Conservation (phyloP, 2,888 invertebrate species). For the Erannis defoliaria region DNA sequence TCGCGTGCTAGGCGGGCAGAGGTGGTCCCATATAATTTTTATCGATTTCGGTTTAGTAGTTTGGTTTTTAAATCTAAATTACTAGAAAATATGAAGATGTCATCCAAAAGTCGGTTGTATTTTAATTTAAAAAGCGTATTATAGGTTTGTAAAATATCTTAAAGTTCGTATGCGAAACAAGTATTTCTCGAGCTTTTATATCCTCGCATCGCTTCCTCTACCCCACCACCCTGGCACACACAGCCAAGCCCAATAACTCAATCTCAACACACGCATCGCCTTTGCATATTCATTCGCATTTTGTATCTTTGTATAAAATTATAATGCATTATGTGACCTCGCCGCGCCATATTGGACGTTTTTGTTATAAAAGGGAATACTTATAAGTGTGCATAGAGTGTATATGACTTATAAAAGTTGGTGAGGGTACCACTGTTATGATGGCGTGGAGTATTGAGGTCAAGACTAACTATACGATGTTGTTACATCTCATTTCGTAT, state of each 20-base stretch:
- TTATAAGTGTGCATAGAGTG: slow-evolving; percentile 6
- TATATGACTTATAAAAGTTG: not conserved
- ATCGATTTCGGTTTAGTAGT: too few species aligned
- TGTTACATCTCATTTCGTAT: too few species aligned
- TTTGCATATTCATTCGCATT: slow-evolving; percentile 85
- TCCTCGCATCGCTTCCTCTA: slow-evolving; percentile 9
- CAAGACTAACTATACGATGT: slow-evolving; percentile 5
- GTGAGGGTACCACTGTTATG: not conserved
- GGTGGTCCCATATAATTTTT: too few species aligned
- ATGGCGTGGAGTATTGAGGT: too few species aligned
- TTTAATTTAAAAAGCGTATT: not conserved
- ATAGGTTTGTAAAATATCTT: too few species aligned
- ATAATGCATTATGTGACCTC: slow-evolving; percentile 84
- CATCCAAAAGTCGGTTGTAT: too few species aligned
- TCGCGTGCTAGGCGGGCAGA: too few species aligned
- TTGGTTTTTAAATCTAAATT: too few species aligned
- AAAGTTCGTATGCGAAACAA: not conserved
- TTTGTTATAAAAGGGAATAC: slow-evolving; percentile 47
- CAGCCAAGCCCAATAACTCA: slow-evolving; percentile 79
- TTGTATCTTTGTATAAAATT: slow-evolving; percentile 86
- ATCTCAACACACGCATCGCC: slow-evolving; percentile 74
- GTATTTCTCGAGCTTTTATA: slow-evolving; percentile 6
- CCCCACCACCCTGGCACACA: slow-evolving; percentile 56
- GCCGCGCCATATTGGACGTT: slow-evolving; percentile 40
- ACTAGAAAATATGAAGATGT: too few species aligned